phyloP scores from a whole-genome alignment of 2,888 invertebrate species.

The Machimus rusticus region DNA sequence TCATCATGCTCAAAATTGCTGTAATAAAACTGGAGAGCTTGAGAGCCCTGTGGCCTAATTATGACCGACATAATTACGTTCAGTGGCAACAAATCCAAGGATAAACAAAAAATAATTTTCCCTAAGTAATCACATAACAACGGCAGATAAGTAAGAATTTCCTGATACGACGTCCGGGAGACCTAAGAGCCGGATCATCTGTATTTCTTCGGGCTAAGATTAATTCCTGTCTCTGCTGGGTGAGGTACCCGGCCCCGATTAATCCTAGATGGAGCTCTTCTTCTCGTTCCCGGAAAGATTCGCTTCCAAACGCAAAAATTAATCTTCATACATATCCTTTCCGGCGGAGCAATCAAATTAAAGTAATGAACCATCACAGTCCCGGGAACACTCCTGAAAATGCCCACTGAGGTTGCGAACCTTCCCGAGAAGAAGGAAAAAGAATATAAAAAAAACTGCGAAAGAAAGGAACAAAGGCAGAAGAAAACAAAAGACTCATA shows the following conservation, averaged over 20 bases:
- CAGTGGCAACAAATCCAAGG: neutral
- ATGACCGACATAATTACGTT: neutral
- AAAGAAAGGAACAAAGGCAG: neutral
- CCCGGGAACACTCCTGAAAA: neutral
- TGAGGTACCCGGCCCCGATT: neutral
- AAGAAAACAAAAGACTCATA: neutral
- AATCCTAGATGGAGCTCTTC: neutral
- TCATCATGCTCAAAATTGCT: neutral
- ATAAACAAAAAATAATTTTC: neutral
- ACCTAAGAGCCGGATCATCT: neutral
- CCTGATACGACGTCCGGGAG: neutral
- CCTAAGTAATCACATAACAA: neutral
- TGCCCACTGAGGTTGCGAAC: neutral
- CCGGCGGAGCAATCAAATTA: constrained; percentile 28
- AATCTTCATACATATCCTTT: constrained; percentile 13
- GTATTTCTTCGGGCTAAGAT: neutral
- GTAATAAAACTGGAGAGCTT: neutral
- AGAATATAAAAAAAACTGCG: no score
- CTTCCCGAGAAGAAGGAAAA: neutral
- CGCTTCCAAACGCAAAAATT: neutral
- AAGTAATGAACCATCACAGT: constrained; percentile 25
- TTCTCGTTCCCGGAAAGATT: neutral
- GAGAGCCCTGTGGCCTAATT: neutral
- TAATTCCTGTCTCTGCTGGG: neutral
- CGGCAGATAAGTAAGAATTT: neutral